Evolutionary conservation across 2,797 vertebrate species (phyloP).

Genomic region (Trematomus bernacchii): DNA sequence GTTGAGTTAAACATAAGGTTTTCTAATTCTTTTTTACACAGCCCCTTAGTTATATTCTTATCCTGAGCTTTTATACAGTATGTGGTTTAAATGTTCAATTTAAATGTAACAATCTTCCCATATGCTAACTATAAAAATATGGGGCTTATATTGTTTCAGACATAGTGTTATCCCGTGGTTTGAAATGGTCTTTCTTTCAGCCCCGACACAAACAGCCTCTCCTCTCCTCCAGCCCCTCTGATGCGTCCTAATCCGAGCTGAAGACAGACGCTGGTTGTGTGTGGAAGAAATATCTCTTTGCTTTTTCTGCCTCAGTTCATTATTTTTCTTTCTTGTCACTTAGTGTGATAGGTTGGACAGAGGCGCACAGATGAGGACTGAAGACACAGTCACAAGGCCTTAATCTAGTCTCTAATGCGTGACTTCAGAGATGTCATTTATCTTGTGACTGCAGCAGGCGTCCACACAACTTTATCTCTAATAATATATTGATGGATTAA

Average conservation of each 20-base stretch:
- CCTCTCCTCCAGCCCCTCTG: constrained; percentile 90
- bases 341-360: constrained; percentile 99
- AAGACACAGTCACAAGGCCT: constrained; percentile 99
- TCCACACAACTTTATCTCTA: constrained; percentile 99
- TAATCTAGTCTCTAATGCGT: constrained; percentile 99
- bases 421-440: constrained; percentile 99
- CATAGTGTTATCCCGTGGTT: constrained; percentile 63
- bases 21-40: background rate
- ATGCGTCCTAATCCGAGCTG: constrained; percentile 97
- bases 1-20: constrained; percentile 2
- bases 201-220: constrained; percentile 80
- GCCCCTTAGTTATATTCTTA: constrained; percentile 20
- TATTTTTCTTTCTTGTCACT: constrained; percentile 99
- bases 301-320: constrained; percentile 99
- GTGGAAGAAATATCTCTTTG: constrained; percentile 95
- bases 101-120: constrained; percentile 39
- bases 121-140: constrained; percentile 37
- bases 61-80: constrained; percentile 7
- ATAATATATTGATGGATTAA: constrained; percentile 99
- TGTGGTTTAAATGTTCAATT: constrained; percentile 6
- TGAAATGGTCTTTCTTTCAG: constrained; percentile 75
- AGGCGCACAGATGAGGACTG: constrained; percentile 99
- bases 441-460: constrained; percentile 99
- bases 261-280: constrained; percentile 95
- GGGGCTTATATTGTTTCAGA: constrained; percentile 65